Base-by-base conservation (phyloP, 2,797 vertebrate species). In the Labeo calbasu region DNA sequence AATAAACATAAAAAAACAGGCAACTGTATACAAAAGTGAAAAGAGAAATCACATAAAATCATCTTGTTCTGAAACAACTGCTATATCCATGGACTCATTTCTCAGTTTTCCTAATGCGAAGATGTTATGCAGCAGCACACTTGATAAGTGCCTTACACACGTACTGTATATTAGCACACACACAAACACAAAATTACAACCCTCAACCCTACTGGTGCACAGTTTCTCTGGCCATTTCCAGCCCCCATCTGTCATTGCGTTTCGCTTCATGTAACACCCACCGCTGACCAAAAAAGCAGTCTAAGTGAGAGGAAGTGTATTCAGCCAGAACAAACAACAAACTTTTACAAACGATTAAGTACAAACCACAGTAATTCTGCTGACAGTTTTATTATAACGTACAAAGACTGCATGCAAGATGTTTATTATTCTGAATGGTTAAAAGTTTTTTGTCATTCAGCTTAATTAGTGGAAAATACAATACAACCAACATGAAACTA, bases 221-320 rank as follows among this genome's bases (percentile, higher is more conserved):
- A 80, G 63, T 80, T 17, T 55, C 50, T 59, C 32, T 43, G 53
- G 48, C 46, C 61, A n/a, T 53, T n/a, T 79, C 28, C 25, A 79
- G 21, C 50, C 61, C 61, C 65, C 78, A 57, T 80, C 65, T 81
- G 66, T 70, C 79, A 69, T 5, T 57, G 78, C 51, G 48, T 80
- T 80, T 57, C 5, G 15, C 13, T 57, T 69, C 36, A 57, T 36
- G 32, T 40, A 57, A 80, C 79, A 28, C 79, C 50, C 79, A 46
- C 65, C n/a, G 19, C 23, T 50, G 77, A 66, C 77, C 76, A 46
- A 78, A 78, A 63, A 63, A 65, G 46, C 59, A 65, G 59, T 15
- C 55, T 25, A 17, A 55, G 65, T 19, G 78, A 57, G 36, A 70
- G 66, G 36, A 70, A 59, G 75, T 40, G 32, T 7, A 23, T 57